Base-by-base conservation (phyloP, 2,113 vertebrate species). In the Eudyptes chrysolophus region DNA sequence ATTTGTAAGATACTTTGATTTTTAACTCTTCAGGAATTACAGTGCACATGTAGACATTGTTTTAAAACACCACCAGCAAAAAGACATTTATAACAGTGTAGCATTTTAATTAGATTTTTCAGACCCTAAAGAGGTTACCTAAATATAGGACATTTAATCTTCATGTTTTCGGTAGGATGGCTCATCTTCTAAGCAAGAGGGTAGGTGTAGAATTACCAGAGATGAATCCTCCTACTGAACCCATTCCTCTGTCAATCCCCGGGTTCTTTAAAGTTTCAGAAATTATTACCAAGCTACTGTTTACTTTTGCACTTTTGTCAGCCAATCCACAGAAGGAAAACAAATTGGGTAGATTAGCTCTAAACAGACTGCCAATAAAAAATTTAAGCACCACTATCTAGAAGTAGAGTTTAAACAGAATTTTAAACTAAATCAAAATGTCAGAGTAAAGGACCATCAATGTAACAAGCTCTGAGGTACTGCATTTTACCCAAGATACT, bases 371-470 rank as follows among this genome's bases (percentile, higher is more conserved):
- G 57, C 57, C 95, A 83, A 95, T 96, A 93, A 97, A 97, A 96
- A 94, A 96, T 94, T 91, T 92, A 96, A 96, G 86, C 54, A 52
- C 69, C 32, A 52, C 64, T 70, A 94, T 61, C 88, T 57, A 52
- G 83, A 92, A 92, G 80, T 29, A 82, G 85, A 96, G 84, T 96
- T 97, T 95, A 97, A 95, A 97, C 89, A 91, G 92, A 97, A 97
- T 96, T 94, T 91, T 96, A 89, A 96, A 97, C 86, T 92, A 95
- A 93, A 94, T 91, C 91, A 93, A 96, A 97, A 97, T 95, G 94
- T 97, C 92, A 96, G 66, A 82, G 87, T 44, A 92, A 92, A 91
- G 70, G 69, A 71, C 89, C 91, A 72, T 94, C 89, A 94, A 16
- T 15, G 52, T 87, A 92, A 92, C 52, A 29, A 85, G 81, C 81